phyloP scores from a whole-genome alignment of 2,113 vertebrate genomes.

The Saimiri boliviensis region DNA sequence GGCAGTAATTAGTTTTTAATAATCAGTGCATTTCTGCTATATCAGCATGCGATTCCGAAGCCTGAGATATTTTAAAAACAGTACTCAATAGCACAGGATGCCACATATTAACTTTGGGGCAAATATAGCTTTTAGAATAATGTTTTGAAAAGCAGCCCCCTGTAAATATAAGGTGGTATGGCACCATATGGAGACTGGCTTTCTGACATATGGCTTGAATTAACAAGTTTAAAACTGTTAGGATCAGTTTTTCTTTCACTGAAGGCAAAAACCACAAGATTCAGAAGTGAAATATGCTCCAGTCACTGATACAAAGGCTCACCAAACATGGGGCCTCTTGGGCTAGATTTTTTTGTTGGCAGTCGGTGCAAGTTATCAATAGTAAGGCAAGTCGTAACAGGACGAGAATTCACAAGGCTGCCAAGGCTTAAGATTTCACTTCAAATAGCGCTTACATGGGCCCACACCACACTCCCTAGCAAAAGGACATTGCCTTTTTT shows the following conservation, averaged over 20 bases:
- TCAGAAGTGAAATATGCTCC: constrained; percentile 82
- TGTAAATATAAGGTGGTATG: constrained; percentile 88
- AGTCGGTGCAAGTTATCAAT: constrained; percentile 66
- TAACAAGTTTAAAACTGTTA: constrained; percentile 93
- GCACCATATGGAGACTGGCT: constrained; percentile 87
- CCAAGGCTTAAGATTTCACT: constrained; percentile 74
- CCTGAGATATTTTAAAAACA: constrained; percentile 73
- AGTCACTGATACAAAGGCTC: constrained; percentile 77
- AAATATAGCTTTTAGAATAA: constrained; percentile 85
- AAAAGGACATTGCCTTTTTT: constrained; percentile 55
- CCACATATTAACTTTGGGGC: constrained; percentile 81
- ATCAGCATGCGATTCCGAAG: constrained; percentile 73
- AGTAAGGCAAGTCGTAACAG: constrained; percentile 67
- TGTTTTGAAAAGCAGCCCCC: constrained; percentile 86
- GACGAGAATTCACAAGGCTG: constrained; percentile 62
- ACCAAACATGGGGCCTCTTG: constrained; percentile 25
- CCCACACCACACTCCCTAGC: not conserved
- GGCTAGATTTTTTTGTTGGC: constrained; percentile 63
- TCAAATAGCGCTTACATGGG: constrained; percentile 67
- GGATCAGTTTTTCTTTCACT: constrained; percentile 91
- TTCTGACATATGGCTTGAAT: constrained; percentile 90
- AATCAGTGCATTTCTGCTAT: constrained; percentile 74
- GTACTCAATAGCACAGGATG: constrained; percentile 68
- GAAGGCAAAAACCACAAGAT: constrained; percentile 83
- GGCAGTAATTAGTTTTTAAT: constrained; percentile 81